Evolutionary conservation across 2,797 vertebrate species (phyloP).

Genomic region (Podarcis siculus): DNA sequence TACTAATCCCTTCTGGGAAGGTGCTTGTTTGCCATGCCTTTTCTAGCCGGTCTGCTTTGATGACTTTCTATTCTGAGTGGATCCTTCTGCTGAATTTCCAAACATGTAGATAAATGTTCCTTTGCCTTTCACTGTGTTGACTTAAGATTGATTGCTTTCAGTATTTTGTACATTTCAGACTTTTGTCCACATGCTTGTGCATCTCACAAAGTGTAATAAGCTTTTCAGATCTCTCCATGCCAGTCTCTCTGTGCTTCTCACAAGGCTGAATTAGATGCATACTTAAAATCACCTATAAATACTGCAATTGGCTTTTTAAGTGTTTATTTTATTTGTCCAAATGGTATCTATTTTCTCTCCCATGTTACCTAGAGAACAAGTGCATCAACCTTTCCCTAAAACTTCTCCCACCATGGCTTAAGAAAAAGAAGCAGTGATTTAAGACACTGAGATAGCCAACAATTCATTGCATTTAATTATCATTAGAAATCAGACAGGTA

Average conservation of each 20-base stretch:
- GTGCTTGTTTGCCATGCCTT: conserved; percentile 36
- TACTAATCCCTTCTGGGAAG: conserved; percentile 36
- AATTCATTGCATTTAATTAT: conserved; percentile 9
- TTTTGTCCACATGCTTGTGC: conserved; percentile 41
- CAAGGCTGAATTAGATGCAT: conserved; percentile 40
- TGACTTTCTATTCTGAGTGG: conserved; percentile 50
- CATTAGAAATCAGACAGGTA: conserved; percentile 25
- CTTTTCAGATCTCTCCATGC: conserved; percentile 43
- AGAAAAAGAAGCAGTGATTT: conserved; percentile 35
- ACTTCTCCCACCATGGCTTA: conserved; percentile 16
- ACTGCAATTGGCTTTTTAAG: conserved; percentile 52
- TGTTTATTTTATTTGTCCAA: conserved; percentile 48
- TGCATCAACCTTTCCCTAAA: neutral
- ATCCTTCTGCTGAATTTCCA: conserved; percentile 21
- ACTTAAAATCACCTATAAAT: conserved; percentile 35
- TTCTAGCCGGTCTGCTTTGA: conserved; percentile 38
- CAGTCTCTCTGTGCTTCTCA: conserved; percentile 21
- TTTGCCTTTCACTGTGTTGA: conserved; percentile 66
- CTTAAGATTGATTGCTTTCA: conserved; percentile 70
- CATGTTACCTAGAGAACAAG: conserved; percentile 21
- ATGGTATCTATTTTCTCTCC: neutral
- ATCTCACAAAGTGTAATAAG: conserved; percentile 57
- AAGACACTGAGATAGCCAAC: neutral
- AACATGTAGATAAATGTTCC: conserved; percentile 54
- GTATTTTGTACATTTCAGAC: conserved; percentile 60